Percentiles rank a stretch among this genome's conserved stretches.
Evolutionary conservation across 2,113 vertebrate genomes (phyloP).

Genomic region (Poecile atricapillus): DNA sequence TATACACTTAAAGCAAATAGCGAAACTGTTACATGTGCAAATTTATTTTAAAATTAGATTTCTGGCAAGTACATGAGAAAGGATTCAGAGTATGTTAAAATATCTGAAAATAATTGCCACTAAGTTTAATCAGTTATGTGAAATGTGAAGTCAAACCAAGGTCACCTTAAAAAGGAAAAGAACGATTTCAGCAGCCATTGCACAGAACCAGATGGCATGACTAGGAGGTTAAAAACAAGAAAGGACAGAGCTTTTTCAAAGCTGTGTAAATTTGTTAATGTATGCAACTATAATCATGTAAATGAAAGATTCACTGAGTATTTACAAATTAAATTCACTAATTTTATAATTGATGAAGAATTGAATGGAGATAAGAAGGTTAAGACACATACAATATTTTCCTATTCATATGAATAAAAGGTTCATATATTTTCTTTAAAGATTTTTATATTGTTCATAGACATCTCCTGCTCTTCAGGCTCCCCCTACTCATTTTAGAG

Average conservation of each 20-base stretch:
- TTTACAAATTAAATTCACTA: neutral
- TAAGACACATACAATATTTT: neutral
- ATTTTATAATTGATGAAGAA: neutral
- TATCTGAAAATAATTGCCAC: constrained; percentile 23
- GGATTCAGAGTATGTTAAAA: neutral
- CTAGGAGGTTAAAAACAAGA: neutral
- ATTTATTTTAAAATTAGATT: constrained; percentile 33
- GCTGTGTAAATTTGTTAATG: neutral
- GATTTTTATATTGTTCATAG: neutral
- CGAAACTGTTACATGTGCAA: neutral
- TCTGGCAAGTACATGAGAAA: neutral
- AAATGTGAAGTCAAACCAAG: constrained; percentile 24
- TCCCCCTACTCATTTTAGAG: neutral
- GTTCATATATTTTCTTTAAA: neutral
- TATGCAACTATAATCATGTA: neutral
- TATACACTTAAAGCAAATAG: neutral
- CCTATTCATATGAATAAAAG: neutral
- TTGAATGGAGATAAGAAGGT: neutral
- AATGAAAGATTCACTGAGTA: neutral
- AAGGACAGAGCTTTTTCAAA: neutral
- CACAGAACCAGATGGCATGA: neutral
- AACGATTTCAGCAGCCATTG: neutral
- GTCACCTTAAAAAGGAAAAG: constrained; percentile 18
- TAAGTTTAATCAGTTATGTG: constrained; percentile 34
- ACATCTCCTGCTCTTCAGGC: neutral